phyloP scores from a whole-genome alignment of 2,113 vertebrate genomes.

The Protomyctophum bolini region DNA sequence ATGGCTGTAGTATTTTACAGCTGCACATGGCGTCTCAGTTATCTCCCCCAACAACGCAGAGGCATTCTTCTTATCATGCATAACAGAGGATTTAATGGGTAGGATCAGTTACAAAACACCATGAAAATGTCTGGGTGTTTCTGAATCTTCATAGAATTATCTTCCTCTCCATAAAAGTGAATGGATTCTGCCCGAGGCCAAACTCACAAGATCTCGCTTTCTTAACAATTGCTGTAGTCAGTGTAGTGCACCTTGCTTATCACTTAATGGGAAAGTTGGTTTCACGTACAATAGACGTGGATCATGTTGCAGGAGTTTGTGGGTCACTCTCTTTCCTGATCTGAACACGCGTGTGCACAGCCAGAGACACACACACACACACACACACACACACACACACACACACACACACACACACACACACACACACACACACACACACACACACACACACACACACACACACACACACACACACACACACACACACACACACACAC shows the following conservation, averaged over 20 bases:
- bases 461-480: too few species aligned
- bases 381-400: too few species aligned
- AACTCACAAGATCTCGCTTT: conserved; percentile 48
- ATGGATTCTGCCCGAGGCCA: conserved; percentile 56
- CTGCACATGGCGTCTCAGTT: conserved; percentile 19
- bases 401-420: not conserved
- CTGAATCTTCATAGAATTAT: conserved; percentile 51
- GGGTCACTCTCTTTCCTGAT: conserved; percentile 48
- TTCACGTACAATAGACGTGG: conserved; percentile 59
- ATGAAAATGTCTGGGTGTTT: conserved; percentile 57
- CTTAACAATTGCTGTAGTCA: conserved; percentile 45
- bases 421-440: too few species aligned
- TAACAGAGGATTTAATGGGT: conserved; percentile 39
- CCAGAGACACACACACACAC: not conserved
- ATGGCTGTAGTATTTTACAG: conserved; percentile 22
- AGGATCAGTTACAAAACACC: conserved; percentile 69
- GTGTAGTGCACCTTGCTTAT: conserved; percentile 36
- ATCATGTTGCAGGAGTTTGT: conserved; percentile 67
- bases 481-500: too few species aligned
- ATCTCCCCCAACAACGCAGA: conserved; percentile 30
- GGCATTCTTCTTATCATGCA: conserved; percentile 30
- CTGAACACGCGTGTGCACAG: too few species aligned
- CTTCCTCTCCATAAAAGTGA: conserved; percentile 49
- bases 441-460: too few species aligned
- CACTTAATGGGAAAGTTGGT: conserved; percentile 52